Base-by-base conservation (phyloP, 2,113 vertebrate species). In the Aix galericulata region DNA sequence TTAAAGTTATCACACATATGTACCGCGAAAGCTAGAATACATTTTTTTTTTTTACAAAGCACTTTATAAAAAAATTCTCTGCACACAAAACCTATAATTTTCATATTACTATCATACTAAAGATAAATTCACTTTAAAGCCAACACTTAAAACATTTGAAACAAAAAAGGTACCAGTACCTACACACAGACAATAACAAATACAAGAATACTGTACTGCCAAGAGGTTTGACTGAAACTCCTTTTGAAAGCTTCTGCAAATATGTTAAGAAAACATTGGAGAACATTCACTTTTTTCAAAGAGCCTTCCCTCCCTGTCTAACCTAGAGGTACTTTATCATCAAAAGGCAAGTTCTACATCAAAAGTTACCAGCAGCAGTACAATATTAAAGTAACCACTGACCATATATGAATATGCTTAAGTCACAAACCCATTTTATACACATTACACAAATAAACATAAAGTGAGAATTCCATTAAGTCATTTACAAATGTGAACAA, bases 11-110 rank as follows among this genome's bases (percentile, higher is more conserved):
- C 98, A 99, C 99, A 99, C 98, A 98, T 98, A 98, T 99, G 99
- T 99, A 99, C 99, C 99, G 98, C 99, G 97, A 99, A 99, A 99
- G 99, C 99, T 97, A 99, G 98, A 98, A 99, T 99, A 99, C 98
- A 97, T 97, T 98, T 98, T 99, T 98, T 98, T 96, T 98, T 98
- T 98, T 98, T 99, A 99, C 99, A 99, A 99, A 99, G 99, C 99
- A 99, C 99, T 99, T 98, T 98, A 98, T 98, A 98, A 99, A 98
- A 98, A 98, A 98, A 98, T 98, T 98, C 98, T 99, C 98, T 98
- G 98, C 99, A 99, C 98, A 99, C 98, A 98, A 98, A 99, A 98
- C 98, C 98, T 98, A 99, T 98, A 99, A 98, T 98, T 98, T 98
- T 98, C 98, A 98, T 98, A 98, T 99, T 98, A 98, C 98, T 98